phyloP scores from a whole-genome alignment of 2,113 vertebrate species.

The Coptodon bakossiorum region DNA sequence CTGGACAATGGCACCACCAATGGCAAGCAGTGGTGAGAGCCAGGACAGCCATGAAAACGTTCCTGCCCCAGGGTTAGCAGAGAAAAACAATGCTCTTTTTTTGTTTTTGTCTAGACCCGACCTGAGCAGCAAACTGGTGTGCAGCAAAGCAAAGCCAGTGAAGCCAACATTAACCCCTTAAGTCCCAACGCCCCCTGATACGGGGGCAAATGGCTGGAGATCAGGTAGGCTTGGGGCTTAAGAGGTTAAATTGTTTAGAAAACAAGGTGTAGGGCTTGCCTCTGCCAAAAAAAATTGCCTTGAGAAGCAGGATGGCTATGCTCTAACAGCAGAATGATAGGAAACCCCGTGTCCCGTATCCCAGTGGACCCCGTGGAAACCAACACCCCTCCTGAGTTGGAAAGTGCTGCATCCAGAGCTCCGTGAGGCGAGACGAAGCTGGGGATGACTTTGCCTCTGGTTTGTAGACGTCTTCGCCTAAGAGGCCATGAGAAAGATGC shows the following conservation, averaged over 20 bases:
- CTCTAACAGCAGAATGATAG: neutral
- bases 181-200: too few relatives aligned
- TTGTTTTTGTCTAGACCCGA: neutral
- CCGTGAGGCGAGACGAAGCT: neutral
- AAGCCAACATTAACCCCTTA: neutral
- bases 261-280: neutral
- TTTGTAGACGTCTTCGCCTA: neutral
- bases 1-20: neutral
- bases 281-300: neutral
- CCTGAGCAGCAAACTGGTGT: neutral
- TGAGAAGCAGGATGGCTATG: neutral
- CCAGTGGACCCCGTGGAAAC: neutral
- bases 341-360: neutral
- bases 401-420: neutral
- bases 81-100: neutral
- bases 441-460: neutral
- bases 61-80: neutral
- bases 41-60: neutral
- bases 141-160: neutral
- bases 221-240: too few relatives aligned
- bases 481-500: neutral
- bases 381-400: neutral
- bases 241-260: neutral
- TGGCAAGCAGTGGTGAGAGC: neutral
- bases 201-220: too few relatives aligned